Evolutionary conservation across 2,113 vertebrate genomes (phyloP).

Genomic region (Pelecanus crispus): DNA sequence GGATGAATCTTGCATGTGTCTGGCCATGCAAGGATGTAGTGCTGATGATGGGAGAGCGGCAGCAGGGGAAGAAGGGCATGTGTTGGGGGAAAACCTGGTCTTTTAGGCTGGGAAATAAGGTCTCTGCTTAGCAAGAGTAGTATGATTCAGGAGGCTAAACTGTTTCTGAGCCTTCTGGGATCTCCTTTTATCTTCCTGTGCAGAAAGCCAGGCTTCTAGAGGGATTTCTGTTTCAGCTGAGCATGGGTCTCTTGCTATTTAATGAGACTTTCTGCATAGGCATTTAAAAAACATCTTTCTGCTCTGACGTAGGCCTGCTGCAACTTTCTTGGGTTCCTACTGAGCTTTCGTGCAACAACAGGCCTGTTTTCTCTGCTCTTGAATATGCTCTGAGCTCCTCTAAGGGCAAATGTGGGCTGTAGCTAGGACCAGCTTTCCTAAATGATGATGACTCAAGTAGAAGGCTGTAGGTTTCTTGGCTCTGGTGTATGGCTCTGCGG

Average conservation of each 20-base stretch:
- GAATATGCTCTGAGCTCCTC: neutral
- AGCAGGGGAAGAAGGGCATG: neutral
- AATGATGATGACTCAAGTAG: neutral
- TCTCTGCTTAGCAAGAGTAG: neutral
- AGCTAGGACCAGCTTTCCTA: neutral
- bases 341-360: neutral
- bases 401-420: neutral
- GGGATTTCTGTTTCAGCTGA: neutral
- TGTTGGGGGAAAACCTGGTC: neutral
- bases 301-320: neutral
- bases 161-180: constrained; percentile 15
- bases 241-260: neutral
- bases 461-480: neutral
- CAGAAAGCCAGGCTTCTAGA: no score
- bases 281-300: neutral
- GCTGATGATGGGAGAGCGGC: neutral
- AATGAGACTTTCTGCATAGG: neutral
- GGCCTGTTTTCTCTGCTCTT: neutral
- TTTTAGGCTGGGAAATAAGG: neutral
- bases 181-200: no score
- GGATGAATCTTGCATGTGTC: neutral
- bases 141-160: neutral
- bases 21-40: neutral
- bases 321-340: neutral
- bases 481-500: neutral